These are phyloP conservation scores for Forbesichthys papilliferus DNA, from an alignment of 2,113 vertebrate species.

Conservation along the genomic window DNA sequence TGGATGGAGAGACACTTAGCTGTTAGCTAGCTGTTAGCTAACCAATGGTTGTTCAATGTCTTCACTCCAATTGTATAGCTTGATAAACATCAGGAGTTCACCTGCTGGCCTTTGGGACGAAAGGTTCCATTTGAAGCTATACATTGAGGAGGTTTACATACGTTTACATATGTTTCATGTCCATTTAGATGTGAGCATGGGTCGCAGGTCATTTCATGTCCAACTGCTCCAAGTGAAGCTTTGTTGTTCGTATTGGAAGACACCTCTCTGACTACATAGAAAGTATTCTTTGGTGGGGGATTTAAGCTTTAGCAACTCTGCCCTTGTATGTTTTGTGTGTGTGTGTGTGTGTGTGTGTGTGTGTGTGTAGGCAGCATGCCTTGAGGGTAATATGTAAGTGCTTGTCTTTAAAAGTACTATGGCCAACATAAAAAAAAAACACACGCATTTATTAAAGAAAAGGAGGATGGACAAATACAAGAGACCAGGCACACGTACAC, in stretches of 20 bases:
- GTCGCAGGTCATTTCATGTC: background rate
- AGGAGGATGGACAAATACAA: conserved; percentile 23
- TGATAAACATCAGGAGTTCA: background rate
- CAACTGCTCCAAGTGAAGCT: background rate
- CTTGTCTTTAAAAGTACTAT: conserved; percentile 8
- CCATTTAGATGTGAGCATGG: no score
- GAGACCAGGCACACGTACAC: conserved; percentile 8
- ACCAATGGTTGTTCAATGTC: background rate
- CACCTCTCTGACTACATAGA: conserved; percentile 1
- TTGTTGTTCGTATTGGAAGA: conserved; percentile 1
- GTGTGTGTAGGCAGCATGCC: background rate
- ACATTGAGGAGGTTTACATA: no score
- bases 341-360: no score
- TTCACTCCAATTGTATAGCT: background rate
- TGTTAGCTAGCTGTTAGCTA: background rate
- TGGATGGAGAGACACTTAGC: conserved; percentile 39
- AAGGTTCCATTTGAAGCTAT: no score
- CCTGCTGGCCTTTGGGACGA: background rate
- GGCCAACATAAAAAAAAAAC: background rate
- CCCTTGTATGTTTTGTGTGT: conserved; percentile 7
- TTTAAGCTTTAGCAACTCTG: conserved; percentile 6
- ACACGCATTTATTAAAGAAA: conserved; percentile 8
- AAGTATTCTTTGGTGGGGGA: conserved; percentile 25
- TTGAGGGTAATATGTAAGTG: conserved; percentile 1
- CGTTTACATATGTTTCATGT: no score